phyloP scores from a whole-genome alignment of 2,113 vertebrate genomes.

The Dasyprocta punctata region DNA sequence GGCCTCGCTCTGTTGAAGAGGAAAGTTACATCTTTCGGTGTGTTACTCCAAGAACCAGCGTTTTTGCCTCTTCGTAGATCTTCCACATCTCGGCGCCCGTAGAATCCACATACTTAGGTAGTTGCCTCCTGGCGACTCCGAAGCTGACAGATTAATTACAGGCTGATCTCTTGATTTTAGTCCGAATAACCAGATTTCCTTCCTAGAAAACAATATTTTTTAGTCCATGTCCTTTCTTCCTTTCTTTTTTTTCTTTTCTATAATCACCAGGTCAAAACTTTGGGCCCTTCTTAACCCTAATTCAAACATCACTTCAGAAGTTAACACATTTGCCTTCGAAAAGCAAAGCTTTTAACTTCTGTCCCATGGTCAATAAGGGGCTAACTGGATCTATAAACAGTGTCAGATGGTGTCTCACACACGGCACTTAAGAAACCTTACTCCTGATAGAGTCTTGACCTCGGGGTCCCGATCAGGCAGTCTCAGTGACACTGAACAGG shows the following conservation, averaged over 20 bases:
- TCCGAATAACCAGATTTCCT: constrained; percentile 82
- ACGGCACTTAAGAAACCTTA: constrained; percentile 91
- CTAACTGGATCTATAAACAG: constrained; percentile 89
- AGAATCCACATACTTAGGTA: constrained; percentile 80
- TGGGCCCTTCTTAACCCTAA: constrained; percentile 85
- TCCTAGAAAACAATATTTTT: constrained; percentile 56
- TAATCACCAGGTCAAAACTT: constrained; percentile 84
- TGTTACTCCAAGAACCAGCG: constrained; percentile 75
- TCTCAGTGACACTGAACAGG: constrained; percentile 89
- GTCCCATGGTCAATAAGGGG: constrained; percentile 87
- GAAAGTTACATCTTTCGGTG: constrained; percentile 77
- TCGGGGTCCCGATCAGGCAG: constrained; percentile 81
- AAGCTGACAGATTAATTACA: constrained; percentile 83
- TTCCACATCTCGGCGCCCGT: constrained; percentile 83
- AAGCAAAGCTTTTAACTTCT: constrained; percentile 91
- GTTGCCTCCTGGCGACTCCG: constrained; percentile 78
- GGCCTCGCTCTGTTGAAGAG: constrained; percentile 79
- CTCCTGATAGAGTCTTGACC: constrained; percentile 90
- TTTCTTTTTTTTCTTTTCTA: constrained; percentile 28
- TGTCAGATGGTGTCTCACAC: constrained; percentile 92
- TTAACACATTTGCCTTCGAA: constrained; percentile 88
- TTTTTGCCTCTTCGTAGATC: constrained; percentile 79
- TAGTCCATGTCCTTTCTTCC: neutral
- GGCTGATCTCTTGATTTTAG: constrained; percentile 80
- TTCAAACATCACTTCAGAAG: constrained; percentile 90